Evolutionary conservation across 2,113 vertebrate genomes (phyloP), one percentile per base, ranked within the genome.

Genomic region (Synchiropus splendidus): DNA sequence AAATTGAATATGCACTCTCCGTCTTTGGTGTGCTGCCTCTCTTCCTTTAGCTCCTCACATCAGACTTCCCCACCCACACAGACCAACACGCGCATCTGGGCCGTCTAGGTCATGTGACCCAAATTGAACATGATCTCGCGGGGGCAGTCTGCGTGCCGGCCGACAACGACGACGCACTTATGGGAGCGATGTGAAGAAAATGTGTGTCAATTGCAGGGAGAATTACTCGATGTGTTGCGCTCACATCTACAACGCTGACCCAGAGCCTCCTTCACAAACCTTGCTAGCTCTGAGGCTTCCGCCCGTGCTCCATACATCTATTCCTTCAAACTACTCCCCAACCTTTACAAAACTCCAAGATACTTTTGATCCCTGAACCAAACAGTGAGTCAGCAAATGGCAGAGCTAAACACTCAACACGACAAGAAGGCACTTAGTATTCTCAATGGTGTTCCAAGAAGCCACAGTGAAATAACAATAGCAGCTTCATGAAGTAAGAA

Each of bases 1-100:
- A 71, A 64, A 78, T 77, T 64, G 70, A 79, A 77, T 72, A 79
- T 74, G 69, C 61, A 54, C 55, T 68, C 53, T 48, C 38, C 18
- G 56, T 53, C 66, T 59, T 39, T 51, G 52, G 51, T 67, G 66
- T 58, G 53, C 57, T 42, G 48, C 58, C 46, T 59, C 48, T 27
- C 8, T 53, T 72, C 70, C 45, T 49, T 73, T 76, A 71, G 51
- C 60, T 66, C 72, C 69, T 42, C 42, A 66, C 60, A 63, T 37
- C 16, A 4, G 66, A 66, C 67, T 49, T 59, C 16, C 39, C 56
- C 62, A 65, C 63, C 61, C 52, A 56, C n/a, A n/a, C n/a, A n/a
- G n/a, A n/a, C 49, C 36, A 42, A 31, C 53, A 39, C 56, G 58
- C 62, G 61, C 58, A 62, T 66, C 66, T 60, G 59, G 59, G 49